A percentile compares a stretch with the other conserved stretches of the same genome.
phyloP scores from a whole-genome alignment of 1,140 invertebrate genomes.

The Drosophila sproati region DNA sequence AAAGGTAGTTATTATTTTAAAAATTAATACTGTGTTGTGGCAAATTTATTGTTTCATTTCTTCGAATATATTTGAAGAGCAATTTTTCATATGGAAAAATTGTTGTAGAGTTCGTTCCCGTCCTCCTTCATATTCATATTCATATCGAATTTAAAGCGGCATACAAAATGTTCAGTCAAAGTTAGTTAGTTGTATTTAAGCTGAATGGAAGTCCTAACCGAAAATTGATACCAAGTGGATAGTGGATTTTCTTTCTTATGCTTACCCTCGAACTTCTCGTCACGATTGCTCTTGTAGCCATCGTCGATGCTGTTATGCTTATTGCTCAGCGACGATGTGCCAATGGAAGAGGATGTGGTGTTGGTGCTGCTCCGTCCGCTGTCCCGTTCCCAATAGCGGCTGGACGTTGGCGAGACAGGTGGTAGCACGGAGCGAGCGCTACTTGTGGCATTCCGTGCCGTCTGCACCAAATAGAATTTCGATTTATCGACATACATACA shows the following conservation, averaged over 20 bases:
- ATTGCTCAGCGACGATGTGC: slow-evolving; percentile 53
- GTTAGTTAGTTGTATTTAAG: not conserved
- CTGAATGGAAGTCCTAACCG: not conserved
- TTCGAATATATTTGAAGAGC: too few species aligned
- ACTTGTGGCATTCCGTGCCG: slow-evolving; percentile 61
- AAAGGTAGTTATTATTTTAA: too few species aligned
- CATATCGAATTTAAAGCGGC: too few species aligned
- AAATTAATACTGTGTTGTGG: too few species aligned
- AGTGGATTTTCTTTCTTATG: not conserved
- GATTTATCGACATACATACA: slow-evolving; percentile 7
- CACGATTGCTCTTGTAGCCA: slow-evolving; percentile 57
- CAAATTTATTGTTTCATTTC: too few species aligned
- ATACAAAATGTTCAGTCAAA: not conserved
- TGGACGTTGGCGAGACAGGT: slow-evolving; percentile 76
- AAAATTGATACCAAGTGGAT: too few species aligned
- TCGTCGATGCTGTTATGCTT: slow-evolving; percentile 63
- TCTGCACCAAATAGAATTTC: slow-evolving; percentile 27
- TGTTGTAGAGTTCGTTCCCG: too few species aligned
- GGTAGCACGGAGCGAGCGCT: slow-evolving; percentile 64
- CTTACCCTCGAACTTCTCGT: slow-evolving; percentile 79
- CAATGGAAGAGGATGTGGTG: slow-evolving; percentile 56
- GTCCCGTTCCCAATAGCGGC: slow-evolving; percentile 80
- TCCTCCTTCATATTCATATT: too few species aligned
- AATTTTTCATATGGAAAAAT: too few species aligned
- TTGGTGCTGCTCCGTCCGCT: slow-evolving; percentile 47